A percentile compares a stretch with the other conserved stretches of the same genome.
Conservation (phyloP, 2,888 invertebrate species). For the Saturnia japonica region DNA sequence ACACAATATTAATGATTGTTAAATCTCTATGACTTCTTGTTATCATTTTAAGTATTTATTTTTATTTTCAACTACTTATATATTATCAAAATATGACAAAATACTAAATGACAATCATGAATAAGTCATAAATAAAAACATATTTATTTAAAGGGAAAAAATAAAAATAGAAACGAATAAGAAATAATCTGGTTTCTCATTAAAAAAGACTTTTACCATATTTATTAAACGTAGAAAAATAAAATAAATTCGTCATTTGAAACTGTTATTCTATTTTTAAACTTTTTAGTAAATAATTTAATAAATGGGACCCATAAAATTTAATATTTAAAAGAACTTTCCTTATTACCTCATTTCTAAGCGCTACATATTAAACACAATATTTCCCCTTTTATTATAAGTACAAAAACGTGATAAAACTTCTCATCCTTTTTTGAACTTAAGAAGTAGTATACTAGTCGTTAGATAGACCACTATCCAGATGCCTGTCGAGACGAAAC, state of each 20-base stretch:
- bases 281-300: neutral
- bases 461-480: constrained; percentile 92
- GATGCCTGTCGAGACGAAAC: constrained; percentile 88
- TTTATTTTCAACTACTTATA: neutral
- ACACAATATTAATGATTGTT: neutral
- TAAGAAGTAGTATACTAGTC: constrained; percentile 87
- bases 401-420: neutral
- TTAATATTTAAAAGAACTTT: neutral
- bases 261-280: neutral
- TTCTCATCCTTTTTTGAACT: constrained; percentile 91
- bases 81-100: neutral
- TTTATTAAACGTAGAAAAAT: neutral
- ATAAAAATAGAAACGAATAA: too few relatives aligned
- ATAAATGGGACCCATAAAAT: neutral
- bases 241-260: neutral
- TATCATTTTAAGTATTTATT: too few relatives aligned
- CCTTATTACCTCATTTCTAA: constrained; percentile 3
- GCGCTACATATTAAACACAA: neutral
- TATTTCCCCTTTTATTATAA: neutral
- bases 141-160: neutral
- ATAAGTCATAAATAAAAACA: neutral
- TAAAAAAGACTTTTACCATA: too few relatives aligned
- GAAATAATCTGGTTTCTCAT: too few relatives aligned
- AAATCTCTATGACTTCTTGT: neutral
- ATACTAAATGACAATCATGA: neutral